Percentiles rank a stretch among this genome's conserved stretches.
Conservation (phyloP, 2,888 invertebrate genomes). For the Crepidodera aurea region DNA sequence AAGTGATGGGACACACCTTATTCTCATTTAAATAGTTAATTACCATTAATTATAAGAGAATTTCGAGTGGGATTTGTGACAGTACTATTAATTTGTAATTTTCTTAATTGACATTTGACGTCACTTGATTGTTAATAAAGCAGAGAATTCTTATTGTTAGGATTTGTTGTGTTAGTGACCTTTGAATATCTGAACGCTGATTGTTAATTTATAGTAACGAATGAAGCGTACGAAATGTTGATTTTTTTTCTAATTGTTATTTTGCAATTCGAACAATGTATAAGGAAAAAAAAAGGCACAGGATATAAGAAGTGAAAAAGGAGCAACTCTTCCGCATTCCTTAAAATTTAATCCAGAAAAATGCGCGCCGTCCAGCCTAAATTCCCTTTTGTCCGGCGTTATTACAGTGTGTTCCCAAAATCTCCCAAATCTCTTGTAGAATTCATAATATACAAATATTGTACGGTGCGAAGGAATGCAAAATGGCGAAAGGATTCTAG, state of each 20-base stretch:
- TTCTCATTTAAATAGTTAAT: constrained; percentile 36
- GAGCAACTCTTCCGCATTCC: constrained; percentile 26
- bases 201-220: constrained; percentile 50
- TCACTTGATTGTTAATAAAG: constrained; percentile 51
- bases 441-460: constrained; percentile 36
- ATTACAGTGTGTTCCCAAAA: constrained; percentile 11
- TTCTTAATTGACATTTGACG: constrained; percentile 50
- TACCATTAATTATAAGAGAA: constrained; percentile 34
- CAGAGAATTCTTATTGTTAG: constrained; percentile 46
- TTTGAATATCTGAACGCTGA: constrained; percentile 49
- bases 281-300: too few relatives aligned
- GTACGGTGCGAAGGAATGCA: constrained; percentile 49
- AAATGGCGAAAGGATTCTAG: constrained; percentile 41
- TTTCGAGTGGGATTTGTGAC: constrained; percentile 35
- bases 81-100: constrained; percentile 46
- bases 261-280: too few relatives aligned
- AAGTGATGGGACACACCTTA: constrained; percentile 25
- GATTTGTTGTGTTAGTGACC: constrained; percentile 48
- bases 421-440: constrained; percentile 16
- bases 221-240: too few relatives aligned
- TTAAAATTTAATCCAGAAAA: not conserved
- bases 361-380: not conserved
- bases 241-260: too few relatives aligned
- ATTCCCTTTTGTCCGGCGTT: constrained; percentile 20
- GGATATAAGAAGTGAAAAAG: too few relatives aligned